Evolutionary conservation across 2,888 invertebrate genomes (phyloP).

Genomic region (Antheraea yamamai): DNA sequence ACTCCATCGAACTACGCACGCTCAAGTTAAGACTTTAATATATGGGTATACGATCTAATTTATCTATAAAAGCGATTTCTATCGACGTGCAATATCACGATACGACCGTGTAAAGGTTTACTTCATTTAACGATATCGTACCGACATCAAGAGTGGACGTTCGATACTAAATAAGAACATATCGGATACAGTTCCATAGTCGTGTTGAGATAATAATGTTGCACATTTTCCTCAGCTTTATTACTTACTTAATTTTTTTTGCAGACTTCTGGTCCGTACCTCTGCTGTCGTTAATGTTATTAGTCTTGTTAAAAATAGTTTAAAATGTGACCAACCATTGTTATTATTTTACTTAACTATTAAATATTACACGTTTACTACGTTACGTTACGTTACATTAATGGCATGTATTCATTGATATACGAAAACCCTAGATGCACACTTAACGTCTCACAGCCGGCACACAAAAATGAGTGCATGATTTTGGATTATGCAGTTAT

Average conservation of each 20-base stretch:
- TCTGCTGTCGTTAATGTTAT: too few species aligned
- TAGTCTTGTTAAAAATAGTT: too few species aligned
- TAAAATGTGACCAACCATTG: too few species aligned
- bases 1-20: not conserved
- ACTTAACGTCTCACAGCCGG: too few species aligned
- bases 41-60: not conserved
- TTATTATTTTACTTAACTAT: too few species aligned
- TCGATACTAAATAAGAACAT: constrained; percentile 34
- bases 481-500: too few species aligned
- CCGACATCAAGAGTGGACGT: constrained; percentile 33
- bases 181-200: constrained; percentile 1
- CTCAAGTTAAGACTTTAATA: constrained; percentile 8
- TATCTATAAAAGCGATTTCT: not conserved
- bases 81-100: constrained; percentile 21
- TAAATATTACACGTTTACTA: too few species aligned
- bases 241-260: not conserved
- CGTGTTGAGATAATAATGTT: not conserved
- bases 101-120: constrained; percentile 54
- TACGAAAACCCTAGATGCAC: too few species aligned
- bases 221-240: not conserved
- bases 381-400: too few species aligned
- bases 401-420: too few species aligned
- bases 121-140: constrained; percentile 61
- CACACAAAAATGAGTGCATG: too few species aligned
- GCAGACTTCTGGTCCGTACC: too few species aligned